Evolutionary conservation across 2,888 invertebrate species (phyloP).

Genomic region (Eilema depressum): DNA sequence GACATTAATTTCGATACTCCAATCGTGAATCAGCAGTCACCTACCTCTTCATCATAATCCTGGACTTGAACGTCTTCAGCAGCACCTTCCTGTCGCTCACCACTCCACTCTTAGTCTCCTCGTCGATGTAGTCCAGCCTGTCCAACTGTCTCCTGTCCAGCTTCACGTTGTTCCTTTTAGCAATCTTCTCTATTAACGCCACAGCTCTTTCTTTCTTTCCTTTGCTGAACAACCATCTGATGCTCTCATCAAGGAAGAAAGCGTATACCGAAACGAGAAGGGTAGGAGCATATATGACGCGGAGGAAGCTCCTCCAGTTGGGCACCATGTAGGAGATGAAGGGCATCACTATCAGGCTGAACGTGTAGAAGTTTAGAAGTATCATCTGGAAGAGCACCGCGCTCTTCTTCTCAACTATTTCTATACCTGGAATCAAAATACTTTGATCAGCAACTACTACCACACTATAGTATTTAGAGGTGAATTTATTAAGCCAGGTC

Average conservation of each 20-base stretch:
- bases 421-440: conserved; percentile 67
- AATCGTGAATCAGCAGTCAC: not conserved
- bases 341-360: conserved; percentile 77
- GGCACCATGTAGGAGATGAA: conserved; percentile 79
- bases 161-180: conserved; percentile 69
- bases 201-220: conserved; percentile 72
- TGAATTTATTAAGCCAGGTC: not conserved
- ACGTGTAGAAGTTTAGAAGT: conserved; percentile 78
- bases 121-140: conserved; percentile 70
- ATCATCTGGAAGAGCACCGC: conserved; percentile 80
- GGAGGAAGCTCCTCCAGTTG: conserved; percentile 79
- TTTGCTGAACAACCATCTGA: conserved; percentile 81
- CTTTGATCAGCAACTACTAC: not conserved
- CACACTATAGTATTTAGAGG: not conserved
- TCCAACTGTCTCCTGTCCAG: conserved; percentile 66
- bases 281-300: conserved; percentile 79
- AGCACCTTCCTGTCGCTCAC: conserved; percentile 70
- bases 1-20: not conserved
- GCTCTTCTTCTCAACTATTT: conserved; percentile 78
- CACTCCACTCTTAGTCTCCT: conserved; percentile 58
- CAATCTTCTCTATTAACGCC: conserved; percentile 73
- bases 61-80: conserved; percentile 76
- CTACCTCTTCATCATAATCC: conserved; percentile 75
- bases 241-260: conserved; percentile 79
- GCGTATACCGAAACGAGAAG: conserved; percentile 75